phyloP scores from a whole-genome alignment of 2,888 invertebrate genomes.

The Galeopsomyia nigrocyanea region DNA sequence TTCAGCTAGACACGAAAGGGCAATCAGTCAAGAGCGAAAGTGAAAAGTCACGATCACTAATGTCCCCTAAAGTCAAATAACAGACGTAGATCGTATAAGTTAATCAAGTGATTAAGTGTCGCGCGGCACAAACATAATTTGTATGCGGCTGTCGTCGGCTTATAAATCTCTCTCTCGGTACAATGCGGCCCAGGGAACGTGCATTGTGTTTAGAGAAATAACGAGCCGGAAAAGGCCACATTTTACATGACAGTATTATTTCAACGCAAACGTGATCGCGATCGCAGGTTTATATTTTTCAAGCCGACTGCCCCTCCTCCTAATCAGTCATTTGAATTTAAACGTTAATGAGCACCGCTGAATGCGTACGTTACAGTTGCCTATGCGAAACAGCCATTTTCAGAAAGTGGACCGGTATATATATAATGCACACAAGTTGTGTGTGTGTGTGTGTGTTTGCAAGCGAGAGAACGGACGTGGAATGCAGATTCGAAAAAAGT shows the following conservation, averaged over 20 bases:
- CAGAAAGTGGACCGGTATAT: not conserved
- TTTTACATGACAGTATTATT: constrained; percentile 29
- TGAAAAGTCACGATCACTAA: too few relatives aligned
- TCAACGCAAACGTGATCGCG: constrained; percentile 15
- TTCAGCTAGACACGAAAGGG: too few relatives aligned
- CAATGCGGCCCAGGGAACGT: not conserved
- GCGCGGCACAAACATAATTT: constrained; percentile 10
- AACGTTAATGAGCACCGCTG: constrained; percentile 43
- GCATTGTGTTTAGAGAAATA: constrained; percentile 10
- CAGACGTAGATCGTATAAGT: constrained; percentile 1
- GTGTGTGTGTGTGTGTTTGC: too few relatives aligned
- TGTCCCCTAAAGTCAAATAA: too few relatives aligned
- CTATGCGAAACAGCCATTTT: not conserved
- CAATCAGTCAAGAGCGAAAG: too few relatives aligned
- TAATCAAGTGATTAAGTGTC: constrained; percentile 29
- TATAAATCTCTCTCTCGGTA: constrained; percentile 4
- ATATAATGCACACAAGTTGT: too few relatives aligned
- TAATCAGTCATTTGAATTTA: constrained; percentile 43
- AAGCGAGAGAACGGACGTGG: constrained; percentile 20
- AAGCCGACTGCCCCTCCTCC: constrained; percentile 31
- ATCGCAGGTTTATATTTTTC: constrained; percentile 6
- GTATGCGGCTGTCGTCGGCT: constrained; percentile 18
- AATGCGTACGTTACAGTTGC: constrained; percentile 13
- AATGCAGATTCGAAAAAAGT: constrained; percentile 35
- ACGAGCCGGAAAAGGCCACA: constrained; percentile 18